Conservation (phyloP, 2,888 invertebrate species). For the Drosophila testacea region DNA sequence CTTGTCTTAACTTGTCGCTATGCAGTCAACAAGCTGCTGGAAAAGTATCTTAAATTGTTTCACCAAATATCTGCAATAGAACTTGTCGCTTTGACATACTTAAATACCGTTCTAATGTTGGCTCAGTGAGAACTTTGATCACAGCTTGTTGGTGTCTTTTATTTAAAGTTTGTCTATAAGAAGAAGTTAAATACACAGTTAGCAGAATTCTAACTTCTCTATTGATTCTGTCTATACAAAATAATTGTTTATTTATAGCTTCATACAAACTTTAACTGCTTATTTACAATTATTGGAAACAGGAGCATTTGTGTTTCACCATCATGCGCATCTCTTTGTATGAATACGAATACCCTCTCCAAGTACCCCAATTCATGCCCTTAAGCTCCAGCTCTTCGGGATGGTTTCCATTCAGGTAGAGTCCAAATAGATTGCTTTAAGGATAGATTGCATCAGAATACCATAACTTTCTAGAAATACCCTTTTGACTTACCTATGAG, state of each 20-base stretch:
- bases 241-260: no score
- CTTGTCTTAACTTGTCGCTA: slow-evolving; percentile 31
- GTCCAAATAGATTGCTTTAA: slow-evolving; percentile 8
- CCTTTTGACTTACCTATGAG: neutral
- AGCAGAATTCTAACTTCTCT: no score
- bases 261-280: no score
- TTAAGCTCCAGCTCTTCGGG: neutral
- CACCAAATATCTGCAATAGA: slow-evolving; percentile 40
- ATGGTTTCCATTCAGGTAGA: slow-evolving; percentile 17
- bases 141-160: neutral
- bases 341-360: neutral
- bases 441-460: neutral
- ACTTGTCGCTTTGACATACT: slow-evolving; percentile 31
- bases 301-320: slow-evolving; percentile 33
- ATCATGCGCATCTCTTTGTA: slow-evolving; percentile 30
- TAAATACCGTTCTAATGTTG: slow-evolving; percentile 24
- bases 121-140: slow-evolving; percentile 48
- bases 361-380: slow-evolving; percentile 12
- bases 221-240: no score
- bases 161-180: neutral
- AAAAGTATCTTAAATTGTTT: slow-evolving; percentile 38
- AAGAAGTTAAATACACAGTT: no score
- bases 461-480: neutral
- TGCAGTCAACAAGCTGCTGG: slow-evolving; percentile 39
- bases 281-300: no score